Base-by-base conservation (phyloP, 2,797 vertebrate genomes). In the Pangasius macronema region DNA sequence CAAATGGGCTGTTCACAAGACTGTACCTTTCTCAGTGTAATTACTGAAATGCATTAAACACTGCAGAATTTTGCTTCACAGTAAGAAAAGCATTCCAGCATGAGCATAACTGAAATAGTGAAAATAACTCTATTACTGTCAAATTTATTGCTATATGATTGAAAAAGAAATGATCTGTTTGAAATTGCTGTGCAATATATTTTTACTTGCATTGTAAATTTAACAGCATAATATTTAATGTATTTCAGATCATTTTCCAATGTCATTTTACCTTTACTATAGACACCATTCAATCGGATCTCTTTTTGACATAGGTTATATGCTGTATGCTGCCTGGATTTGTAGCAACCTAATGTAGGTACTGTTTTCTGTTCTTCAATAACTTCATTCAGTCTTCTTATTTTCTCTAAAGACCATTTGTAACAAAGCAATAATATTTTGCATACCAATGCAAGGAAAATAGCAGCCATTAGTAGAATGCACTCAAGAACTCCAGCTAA, bases 401-500 rank as follows among this genome's bases (percentile, higher is more conserved):
- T 65, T 1, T 79, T 77, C 42, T 27, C 20, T 77, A 33, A 33
- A 77, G 85, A n/a, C 20, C 49, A 30, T 70, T 30, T 51, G 33
- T 49, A 49, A 77, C 67, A 39, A 84, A 81, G 20, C 55, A 81
- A 16, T 46, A 63, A 16, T 39, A 63, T 46, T 46, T 59, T 57
- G 55, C n/a, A 85, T 30, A 59, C 33, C 14, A 86, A 24, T 42
- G 33, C 61, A 79, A 81, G 24, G 13, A 67, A 77, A 20, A 80
- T 36, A 80, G 63, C 49, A 46, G 36, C 24, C 27, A 81, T 80
- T 80, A 57, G 14, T 70, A 18, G 46, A 86, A 67, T 36, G 24
- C 39, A 65, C n/a, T 77, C 27, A 63, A 46, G 73, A 76, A 76
- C 27, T n/a, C 33, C 22, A 59, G 51, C 39, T 61, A 83, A 55